These are phyloP conservation scores for Spinus olivaceus DNA, from an alignment of 2,797 vertebrate species.

Conservation along the genomic window DNA sequence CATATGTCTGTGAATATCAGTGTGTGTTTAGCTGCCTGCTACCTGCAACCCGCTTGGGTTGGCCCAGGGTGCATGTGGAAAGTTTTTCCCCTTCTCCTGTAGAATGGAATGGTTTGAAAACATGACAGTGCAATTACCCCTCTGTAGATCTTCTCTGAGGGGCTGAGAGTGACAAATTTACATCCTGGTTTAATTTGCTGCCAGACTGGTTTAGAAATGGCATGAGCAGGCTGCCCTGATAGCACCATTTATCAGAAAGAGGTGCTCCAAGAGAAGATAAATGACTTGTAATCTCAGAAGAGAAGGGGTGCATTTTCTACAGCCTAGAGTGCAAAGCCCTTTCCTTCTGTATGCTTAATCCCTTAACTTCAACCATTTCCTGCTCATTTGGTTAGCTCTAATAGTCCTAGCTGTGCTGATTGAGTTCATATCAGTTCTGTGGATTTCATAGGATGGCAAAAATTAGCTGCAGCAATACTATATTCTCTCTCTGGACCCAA, in stretches of 20 bases:
- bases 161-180: background rate
- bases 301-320: background rate
- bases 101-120: background rate
- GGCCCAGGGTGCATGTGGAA: fast-evolving
- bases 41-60: background rate
- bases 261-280: slow-evolving; percentile 1
- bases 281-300: background rate
- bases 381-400: background rate
- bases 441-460: background rate
- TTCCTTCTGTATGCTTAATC: background rate
- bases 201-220: background rate
- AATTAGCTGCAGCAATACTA: background rate
- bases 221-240: background rate
- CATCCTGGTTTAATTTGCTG: background rate
- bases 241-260: background rate
- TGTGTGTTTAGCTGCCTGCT: background rate
- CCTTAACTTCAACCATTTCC: background rate
- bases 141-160: background rate
- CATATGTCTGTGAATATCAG: background rate
- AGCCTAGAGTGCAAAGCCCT: background rate
- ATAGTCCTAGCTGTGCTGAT: background rate
- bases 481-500: background rate
- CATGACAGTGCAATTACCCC: background rate
- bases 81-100: background rate
- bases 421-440: background rate